Evolutionary conservation across 1,140 invertebrate genomes (phyloP), one percentile per base, ranked within the genome.

Genomic region (Nasonia giraulti): DNA sequence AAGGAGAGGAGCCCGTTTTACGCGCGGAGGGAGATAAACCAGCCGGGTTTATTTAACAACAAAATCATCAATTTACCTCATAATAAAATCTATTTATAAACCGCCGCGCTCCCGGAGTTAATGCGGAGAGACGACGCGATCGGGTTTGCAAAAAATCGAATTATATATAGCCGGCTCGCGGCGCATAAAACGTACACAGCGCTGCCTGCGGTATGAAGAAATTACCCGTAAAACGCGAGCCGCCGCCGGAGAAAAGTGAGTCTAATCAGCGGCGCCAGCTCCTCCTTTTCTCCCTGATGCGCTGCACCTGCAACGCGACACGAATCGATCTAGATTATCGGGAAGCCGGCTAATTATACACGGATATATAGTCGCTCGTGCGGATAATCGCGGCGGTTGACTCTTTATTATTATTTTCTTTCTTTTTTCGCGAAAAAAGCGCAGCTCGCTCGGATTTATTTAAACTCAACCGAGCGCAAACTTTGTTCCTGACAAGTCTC

Each of bases 221-320:
- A 50, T 78, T 20, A 31, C 8, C 62, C n/a, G 37, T 76, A 77
- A 75, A 47, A 76, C 62, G 74, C 55, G 27, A 10, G 3, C 55
- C 1, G 14, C 33, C 33, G 5, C 2, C 27, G 33, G 55, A 80
- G 68, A 80, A 84, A 84, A 80, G 76, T 62, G 44, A 79, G 68
- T 20, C 76, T 79, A 84, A 84, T 79, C 68, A 84, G 31, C 23
- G 76, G 66, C 68, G 83, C 44, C 68, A 80, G 75, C 47, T 66
- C 11, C 27, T 76, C 23, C 23, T 81, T 81, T 66, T n/a, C 55
- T 31, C 12, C 27, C 27, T 31, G 68, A 27, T 23, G 68, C 27
- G 7, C 20, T 11, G 66, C 27, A 27, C 20, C 27, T 27, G 66
- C 20, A 23, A 55, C 11, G 66, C 11, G 33, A 14, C 37, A 10